These are phyloP conservation scores for Dreissena polymorpha DNA, from an alignment of 1,140 invertebrate species.

Conservation along the genomic window DNA sequence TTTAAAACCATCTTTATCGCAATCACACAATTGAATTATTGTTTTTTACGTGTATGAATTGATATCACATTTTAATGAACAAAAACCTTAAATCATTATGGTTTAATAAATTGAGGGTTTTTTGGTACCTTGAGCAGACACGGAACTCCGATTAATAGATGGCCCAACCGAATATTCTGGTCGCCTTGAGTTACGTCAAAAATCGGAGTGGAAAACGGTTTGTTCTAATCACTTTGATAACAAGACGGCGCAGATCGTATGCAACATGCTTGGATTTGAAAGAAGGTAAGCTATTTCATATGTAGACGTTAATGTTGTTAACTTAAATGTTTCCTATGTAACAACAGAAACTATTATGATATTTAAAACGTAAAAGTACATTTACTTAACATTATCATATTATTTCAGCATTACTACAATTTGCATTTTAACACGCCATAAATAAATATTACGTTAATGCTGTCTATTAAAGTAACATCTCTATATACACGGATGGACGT, in stretches of 20 bases:
- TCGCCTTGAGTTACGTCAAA: conserved; percentile 2
- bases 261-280: conserved; percentile 30
- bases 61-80: no score
- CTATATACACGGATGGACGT: background rate
- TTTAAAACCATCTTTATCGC: background rate
- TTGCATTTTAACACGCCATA: background rate
- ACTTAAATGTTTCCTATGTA: background rate
- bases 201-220: background rate
- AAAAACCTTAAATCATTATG: no score
- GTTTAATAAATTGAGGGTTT: background rate
- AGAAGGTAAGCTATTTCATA: background rate
- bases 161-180: conserved; percentile 28
- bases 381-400: no score
- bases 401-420: background rate
- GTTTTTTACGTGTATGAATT: no score
- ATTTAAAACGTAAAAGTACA: no score
- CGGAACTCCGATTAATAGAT: conserved; percentile 13
- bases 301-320: background rate
- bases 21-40: background rate
- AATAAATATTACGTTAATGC: background rate
- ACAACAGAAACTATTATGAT: no score
- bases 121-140: background rate
- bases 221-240: background rate
- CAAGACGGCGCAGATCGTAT: conserved; percentile 3
- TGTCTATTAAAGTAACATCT: background rate